A percentile compares a stretch with the other conserved stretches of the same genome.
phyloP scores from a whole-genome alignment of 1,140 invertebrate species.

The Lasaia peninsularis region DNA sequence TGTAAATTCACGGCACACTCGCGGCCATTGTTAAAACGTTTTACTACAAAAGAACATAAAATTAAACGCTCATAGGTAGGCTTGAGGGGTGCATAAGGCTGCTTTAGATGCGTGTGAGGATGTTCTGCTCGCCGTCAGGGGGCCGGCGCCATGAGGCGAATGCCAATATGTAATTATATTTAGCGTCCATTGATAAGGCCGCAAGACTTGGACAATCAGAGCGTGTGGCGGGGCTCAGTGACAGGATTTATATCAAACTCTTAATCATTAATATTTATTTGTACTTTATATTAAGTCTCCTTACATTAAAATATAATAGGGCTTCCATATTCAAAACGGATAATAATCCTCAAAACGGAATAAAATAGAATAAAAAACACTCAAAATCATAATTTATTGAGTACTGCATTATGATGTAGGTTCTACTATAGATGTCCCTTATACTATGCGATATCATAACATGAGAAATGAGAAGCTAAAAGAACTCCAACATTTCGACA shows the following conservation, averaged over 20 bases:
- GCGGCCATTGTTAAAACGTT: conserved; percentile 63
- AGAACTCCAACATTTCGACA: too few relatives aligned
- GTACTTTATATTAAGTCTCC: too few relatives aligned
- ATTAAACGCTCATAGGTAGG: conserved; percentile 67
- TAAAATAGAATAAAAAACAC: too few relatives aligned
- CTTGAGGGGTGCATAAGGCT: conserved; percentile 43
- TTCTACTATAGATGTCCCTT: too few relatives aligned
- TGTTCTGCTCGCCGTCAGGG: conserved; percentile 42
- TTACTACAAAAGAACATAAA: conserved; percentile 67
- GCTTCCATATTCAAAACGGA: too few relatives aligned
- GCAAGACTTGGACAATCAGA: neutral
- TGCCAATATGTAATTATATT: conserved; percentile 70
- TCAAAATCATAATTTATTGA: too few relatives aligned
- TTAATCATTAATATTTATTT: neutral
- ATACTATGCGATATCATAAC: too few relatives aligned
- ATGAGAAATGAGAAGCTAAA: too few relatives aligned
- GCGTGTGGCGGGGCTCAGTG: neutral
- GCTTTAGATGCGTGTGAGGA: conserved; percentile 64
- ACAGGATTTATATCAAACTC: neutral
- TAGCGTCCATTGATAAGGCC: conserved; percentile 54
- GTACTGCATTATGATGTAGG: too few relatives aligned
- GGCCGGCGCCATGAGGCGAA: conserved; percentile 45
- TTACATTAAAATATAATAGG: too few relatives aligned
- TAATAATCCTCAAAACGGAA: too few relatives aligned
- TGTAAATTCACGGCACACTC: conserved; percentile 37